Evolutionary conservation across 2,888 invertebrate genomes (phyloP).

Genomic region (Drosophila prostipennis): DNA sequence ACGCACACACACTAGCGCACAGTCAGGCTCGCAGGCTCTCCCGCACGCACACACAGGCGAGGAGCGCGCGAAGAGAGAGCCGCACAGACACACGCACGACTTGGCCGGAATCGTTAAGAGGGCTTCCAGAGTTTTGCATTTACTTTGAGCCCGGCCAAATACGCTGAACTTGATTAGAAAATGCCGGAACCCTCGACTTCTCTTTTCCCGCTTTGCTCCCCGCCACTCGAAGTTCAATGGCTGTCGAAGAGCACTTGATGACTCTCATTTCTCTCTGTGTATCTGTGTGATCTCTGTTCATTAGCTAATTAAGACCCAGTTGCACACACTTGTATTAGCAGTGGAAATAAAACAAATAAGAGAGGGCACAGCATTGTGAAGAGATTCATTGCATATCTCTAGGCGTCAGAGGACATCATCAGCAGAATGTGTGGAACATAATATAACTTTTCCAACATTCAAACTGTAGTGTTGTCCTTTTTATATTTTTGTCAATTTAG

Average conservation of each 20-base stretch:
- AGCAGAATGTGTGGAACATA: not conserved
- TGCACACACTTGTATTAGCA: constrained; percentile 18
- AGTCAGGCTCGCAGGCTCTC: not conserved
- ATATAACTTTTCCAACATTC: not conserved
- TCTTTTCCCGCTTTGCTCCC: not conserved
- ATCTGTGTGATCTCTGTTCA: constrained; percentile 21
- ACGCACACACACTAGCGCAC: constrained; percentile 26
- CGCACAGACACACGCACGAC: constrained; percentile 22
- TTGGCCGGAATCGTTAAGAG: constrained; percentile 45
- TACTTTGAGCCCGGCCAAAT: constrained; percentile 42
- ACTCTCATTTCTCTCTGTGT: not conserved
- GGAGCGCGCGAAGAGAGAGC: not conserved
- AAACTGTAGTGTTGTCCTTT: not conserved
- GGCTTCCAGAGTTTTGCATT: constrained; percentile 56
- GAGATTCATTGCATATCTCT: not conserved
- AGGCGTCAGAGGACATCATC: not conserved
- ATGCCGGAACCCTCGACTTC: constrained; percentile 6
- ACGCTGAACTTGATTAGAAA: constrained; percentile 53
- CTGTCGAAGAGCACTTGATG: constrained; percentile 25
- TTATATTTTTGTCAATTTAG: not conserved
- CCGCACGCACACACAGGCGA: not conserved
- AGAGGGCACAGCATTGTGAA: not conserved
- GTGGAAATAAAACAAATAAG: constrained; percentile 9
- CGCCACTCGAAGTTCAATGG: constrained; percentile 36
- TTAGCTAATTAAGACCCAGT: constrained; percentile 56